Evolutionary conservation across 53 echinoderm and acorn worm species (phyloP).

Genomic region (Antedon mediterranea): DNA sequence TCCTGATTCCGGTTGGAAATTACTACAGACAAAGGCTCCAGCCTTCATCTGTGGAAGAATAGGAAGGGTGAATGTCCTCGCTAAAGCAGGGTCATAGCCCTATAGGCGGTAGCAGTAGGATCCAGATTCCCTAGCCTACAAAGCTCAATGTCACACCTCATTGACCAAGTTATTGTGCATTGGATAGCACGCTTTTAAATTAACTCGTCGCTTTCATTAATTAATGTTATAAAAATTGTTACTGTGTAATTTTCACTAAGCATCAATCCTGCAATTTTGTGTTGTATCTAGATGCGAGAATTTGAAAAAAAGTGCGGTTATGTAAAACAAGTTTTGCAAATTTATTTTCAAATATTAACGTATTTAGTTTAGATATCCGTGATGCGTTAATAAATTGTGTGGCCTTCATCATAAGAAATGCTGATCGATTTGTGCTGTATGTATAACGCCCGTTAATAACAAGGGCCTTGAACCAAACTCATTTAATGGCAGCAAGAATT

Average conservation of each 20-base stretch:
- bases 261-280: not conserved
- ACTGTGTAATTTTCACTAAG: not conserved
- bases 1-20: not conserved
- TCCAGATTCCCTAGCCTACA: not conserved
- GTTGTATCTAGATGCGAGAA: no score
- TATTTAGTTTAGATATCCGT: not conserved
- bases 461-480: not conserved
- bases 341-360: not conserved
- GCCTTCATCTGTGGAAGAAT: not conserved
- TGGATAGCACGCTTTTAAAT: not conserved
- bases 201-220: not conserved
- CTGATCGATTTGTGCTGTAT: not conserved
- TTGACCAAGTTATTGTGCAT: not conserved
- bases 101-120: not conserved
- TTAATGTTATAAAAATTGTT: not conserved
- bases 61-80: not conserved
- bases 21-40: not conserved
- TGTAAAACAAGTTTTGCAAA: not conserved
- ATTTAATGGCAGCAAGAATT: not conserved
- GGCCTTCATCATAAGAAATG: not conserved
- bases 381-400: not conserved
- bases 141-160: not conserved
- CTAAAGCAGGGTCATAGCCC: not conserved
- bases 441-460: not conserved
- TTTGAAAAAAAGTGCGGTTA: no score